phyloP scores from a whole-genome alignment of 2,888 invertebrate species.

The Mycalesis mineus region DNA sequence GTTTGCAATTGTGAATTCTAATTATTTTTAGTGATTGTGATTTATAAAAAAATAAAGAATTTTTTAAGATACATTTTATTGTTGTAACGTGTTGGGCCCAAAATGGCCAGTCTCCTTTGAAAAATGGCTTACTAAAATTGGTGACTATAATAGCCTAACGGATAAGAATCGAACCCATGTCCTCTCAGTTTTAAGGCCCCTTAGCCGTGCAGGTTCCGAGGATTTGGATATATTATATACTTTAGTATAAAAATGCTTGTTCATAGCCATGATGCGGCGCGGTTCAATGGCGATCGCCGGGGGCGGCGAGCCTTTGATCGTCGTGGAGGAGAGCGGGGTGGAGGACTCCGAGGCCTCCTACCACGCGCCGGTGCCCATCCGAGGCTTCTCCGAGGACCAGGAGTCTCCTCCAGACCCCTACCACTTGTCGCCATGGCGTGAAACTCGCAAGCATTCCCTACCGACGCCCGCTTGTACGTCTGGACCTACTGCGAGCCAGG shows the following conservation, averaged over 20 bases:
- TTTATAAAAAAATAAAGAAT: no score
- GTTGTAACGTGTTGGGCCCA: no score
- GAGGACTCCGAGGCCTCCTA: conserved; percentile 81
- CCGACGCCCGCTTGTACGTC: conserved; percentile 91
- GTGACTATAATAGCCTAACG: no score
- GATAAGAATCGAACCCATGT: no score
- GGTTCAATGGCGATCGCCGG: conserved; percentile 81
- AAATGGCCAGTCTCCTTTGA: no score
- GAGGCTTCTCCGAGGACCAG: conserved; percentile 82
- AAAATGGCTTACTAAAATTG: no score
- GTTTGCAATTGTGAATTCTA: no score
- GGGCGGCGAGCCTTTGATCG: conserved; percentile 86
- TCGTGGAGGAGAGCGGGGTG: conserved; percentile 86
- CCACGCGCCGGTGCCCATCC: conserved; percentile 75
- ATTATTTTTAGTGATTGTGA: no score
- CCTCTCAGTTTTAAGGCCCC: no score
- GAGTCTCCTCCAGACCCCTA: conserved; percentile 90
- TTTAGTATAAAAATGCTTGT: conserved; percentile 4
- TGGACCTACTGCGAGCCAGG: conserved; percentile 92
- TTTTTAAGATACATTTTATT: no score
- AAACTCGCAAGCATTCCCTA: conserved; percentile 88
- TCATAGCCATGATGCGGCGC: conserved; percentile 80
- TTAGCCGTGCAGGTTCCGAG: no score
- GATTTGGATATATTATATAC: no score
- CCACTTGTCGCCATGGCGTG: conserved; percentile 88